Base-by-base conservation (phyloP, 2,113 vertebrate genomes). In the Limnothrissa miodon region DNA sequence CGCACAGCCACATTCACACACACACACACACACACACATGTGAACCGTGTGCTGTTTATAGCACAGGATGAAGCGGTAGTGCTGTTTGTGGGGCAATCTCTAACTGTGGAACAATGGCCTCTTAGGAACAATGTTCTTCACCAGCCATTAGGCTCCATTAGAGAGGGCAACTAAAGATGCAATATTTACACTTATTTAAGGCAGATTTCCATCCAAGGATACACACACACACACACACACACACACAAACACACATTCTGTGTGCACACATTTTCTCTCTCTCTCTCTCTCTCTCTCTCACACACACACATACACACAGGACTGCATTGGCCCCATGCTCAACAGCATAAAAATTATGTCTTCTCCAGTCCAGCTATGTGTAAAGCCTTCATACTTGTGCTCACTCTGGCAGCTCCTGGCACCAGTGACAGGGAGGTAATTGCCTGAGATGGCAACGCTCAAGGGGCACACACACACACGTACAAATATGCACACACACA, bases 351-450 rank as follows among this genome's bases (percentile, higher is more conserved):
- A 66, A 33, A 66, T 66, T 66, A 29, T 66, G 10, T 11, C 8
- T 15, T 15, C 13, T 2, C 1, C 29, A 33, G 7, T 66, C 13
- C 25, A 66, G 25, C 25, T 33, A 29, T 25, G n/a, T 33, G 29
- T 25, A 1, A 66, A 66, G 59, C 8, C 59, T 33, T 66, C 9
- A 11, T 33, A 29, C 59, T 29, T 8, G 1, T 33, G 7, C 59
- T 29, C 59, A 66, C 59, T 33, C 8, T 10, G 59, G 6, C 59
- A 33, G 59, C 33, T 13, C 29, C 59, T 66, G 25, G 29, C 59
- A 66, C 11, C 59, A 29, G 59, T 66, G 59, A 66, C 59, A 66
- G 59, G n/a, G 13, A 33, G 59, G 59, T 66, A 66, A 66, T 66
- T 66, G 59, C 59, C 59, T 66, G 59, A 7, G n/a, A 66, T 29